phyloP scores from a whole-genome alignment of 2,797 vertebrate species.

The Acanthornis magna region DNA sequence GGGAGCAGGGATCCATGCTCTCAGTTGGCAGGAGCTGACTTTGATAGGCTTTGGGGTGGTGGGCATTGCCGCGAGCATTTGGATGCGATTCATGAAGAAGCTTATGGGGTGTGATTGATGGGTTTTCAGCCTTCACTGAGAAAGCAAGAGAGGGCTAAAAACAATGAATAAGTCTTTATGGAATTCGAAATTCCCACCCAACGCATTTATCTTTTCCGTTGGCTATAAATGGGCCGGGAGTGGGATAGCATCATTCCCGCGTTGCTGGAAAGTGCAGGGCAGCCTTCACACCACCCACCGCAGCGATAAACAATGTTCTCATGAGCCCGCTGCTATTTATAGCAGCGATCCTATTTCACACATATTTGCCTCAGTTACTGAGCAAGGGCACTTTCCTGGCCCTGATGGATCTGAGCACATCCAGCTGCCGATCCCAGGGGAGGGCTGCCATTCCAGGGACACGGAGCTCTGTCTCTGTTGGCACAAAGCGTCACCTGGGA shows the following conservation, averaged over 20 bases:
- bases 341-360: slow-evolving; percentile 57
- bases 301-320: slow-evolving; percentile 47
- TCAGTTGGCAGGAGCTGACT: not conserved
- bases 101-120: not conserved
- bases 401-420: slow-evolving; percentile 26
- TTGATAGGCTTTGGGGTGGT: not conserved
- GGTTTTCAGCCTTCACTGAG: not conserved
- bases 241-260: not conserved
- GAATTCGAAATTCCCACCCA: slow-evolving; percentile 59
- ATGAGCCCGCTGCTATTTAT: slow-evolving; percentile 58
- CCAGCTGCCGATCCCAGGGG: slow-evolving; percentile 2
- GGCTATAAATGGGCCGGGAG: not conserved
- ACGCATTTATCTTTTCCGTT: not conserved
- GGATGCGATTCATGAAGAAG: not conserved
- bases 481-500: not conserved
- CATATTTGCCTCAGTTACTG: slow-evolving; percentile 53
- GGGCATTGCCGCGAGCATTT: not conserved
- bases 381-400: slow-evolving; percentile 46
- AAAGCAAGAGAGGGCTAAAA: not conserved
- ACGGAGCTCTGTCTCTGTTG: not conserved
- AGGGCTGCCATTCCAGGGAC: not conserved
- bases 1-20: not conserved
- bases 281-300: slow-evolving; percentile 25
- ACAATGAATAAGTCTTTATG: slow-evolving; percentile 29
- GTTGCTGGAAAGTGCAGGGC: slow-evolving; percentile 13